Conservation (phyloP, 2,113 vertebrate species). For the Holacanthus passer region DNA sequence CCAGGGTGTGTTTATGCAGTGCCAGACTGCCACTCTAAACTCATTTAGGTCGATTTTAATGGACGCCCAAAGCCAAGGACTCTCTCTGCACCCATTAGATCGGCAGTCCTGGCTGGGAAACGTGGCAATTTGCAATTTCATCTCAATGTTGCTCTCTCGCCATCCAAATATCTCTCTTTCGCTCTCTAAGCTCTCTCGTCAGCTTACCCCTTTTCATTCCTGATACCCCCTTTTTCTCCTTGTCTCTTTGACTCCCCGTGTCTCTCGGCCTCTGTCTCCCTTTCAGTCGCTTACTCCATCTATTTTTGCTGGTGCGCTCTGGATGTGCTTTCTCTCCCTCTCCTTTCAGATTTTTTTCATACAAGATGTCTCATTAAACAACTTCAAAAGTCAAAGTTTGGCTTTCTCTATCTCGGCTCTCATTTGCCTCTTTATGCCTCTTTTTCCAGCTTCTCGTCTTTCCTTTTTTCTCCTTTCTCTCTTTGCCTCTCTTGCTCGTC, state of each 20-base stretch:
- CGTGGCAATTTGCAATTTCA: conserved; percentile 71
- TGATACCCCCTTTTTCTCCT: neutral
- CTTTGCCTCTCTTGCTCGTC: conserved; percentile 44
- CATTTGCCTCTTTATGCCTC: conserved; percentile 69
- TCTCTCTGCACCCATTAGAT: conserved; percentile 76
- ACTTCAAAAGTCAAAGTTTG: conserved; percentile 80
- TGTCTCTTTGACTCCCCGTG: conserved; percentile 43
- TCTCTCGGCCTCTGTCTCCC: conserved; percentile 28
- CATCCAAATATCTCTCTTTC: conserved; percentile 68
- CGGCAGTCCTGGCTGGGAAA: conserved; percentile 67
- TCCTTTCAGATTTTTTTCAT: conserved; percentile 46
- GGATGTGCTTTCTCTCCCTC: conserved; percentile 7
- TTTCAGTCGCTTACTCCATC: conserved; percentile 48
- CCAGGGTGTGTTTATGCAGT: conserved; percentile 66
- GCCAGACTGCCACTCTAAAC: conserved; percentile 78
- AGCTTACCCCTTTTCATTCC: conserved; percentile 48
- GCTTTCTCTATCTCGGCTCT: conserved; percentile 67
- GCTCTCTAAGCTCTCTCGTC: conserved; percentile 64
- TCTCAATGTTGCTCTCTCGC: conserved; percentile 65
- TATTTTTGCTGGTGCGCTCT: conserved; percentile 64
- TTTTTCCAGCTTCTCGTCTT: conserved; percentile 42
- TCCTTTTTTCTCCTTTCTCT: neutral
- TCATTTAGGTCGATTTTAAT: conserved; percentile 79
- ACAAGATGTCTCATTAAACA: conserved; percentile 78
- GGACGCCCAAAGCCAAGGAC: conserved; percentile 74